A percentile compares a stretch with the other conserved stretches of the same genome.
phyloP scores from a whole-genome alignment of 2,888 invertebrate genomes.

The Lasioglossum leucozonium region DNA sequence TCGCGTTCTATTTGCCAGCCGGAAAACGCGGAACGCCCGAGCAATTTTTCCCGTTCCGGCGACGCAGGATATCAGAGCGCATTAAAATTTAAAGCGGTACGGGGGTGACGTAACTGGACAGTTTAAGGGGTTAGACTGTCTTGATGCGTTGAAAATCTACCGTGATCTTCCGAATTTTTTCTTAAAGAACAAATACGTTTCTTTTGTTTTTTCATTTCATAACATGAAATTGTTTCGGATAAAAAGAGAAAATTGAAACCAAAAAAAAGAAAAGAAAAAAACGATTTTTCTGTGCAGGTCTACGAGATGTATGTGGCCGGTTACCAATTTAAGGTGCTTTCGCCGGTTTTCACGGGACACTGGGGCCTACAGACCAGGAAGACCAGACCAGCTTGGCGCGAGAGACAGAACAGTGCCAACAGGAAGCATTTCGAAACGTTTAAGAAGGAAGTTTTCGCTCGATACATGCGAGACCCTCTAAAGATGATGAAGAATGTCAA shows the following conservation, averaged over 20 bases:
- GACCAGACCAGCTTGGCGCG: slow-evolving; percentile 93
- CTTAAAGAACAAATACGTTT: neutral
- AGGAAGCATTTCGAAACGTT: slow-evolving; percentile 93
- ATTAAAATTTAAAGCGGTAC: neutral
- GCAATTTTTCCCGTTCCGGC: slow-evolving; percentile 1
- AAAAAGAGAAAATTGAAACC: too few species aligned
- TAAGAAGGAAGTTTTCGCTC: slow-evolving; percentile 92
- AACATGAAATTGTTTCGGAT: too few species aligned
- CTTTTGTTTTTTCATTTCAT: too few species aligned
- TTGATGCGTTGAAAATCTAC: neutral
- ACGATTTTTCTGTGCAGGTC: slow-evolving; percentile 87
- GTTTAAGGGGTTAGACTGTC: neutral
- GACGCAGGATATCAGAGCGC: neutral
- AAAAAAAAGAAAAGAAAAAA: too few species aligned
- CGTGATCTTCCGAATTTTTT: neutral
- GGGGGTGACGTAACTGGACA: neutral
- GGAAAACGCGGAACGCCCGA: neutral
- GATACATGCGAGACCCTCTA: slow-evolving; percentile 90
- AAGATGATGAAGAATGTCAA: slow-evolving; percentile 83
- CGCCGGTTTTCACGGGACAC: slow-evolving; percentile 95
- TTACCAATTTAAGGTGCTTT: slow-evolving; percentile 94
- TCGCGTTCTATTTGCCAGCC: neutral
- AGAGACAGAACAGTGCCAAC: slow-evolving; percentile 93
- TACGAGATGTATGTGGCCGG: slow-evolving; percentile 97
- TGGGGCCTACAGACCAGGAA: slow-evolving; percentile 94